Base-by-base conservation (phyloP, 2,888 invertebrate species). In the Heliconius ismenius region DNA sequence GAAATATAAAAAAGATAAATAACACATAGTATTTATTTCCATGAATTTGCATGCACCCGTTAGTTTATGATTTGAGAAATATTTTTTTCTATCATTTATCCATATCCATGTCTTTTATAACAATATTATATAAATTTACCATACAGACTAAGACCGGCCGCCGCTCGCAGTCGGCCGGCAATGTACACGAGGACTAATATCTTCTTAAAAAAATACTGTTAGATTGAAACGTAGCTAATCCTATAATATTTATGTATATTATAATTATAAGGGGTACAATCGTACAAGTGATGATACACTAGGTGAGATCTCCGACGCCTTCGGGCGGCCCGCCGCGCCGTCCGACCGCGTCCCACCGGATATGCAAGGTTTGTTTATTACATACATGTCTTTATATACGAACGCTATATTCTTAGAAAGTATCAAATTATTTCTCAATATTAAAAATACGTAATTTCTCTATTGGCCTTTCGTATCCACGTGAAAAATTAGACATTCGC, bases 201-300 rank as follows among this genome's bases (percentile, higher is more conserved):
- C 93, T 93, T 93, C 91, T 93, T 94, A 94, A 93, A 94, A 94
- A 94, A 94, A 94, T 94, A 94, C 94, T 93, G 93, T 94, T 94
- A 94, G 93, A 93, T 93, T 93, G 94, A 93, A 94, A 94, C 90
- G 91, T 92, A 92, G 92, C 93, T 93, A 93, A 91, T 88, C 90
- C 93, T 94, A 93, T 90, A 87, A 81, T 85, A 85, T 84, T 90
- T 91, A 92, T 92, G 91, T 91, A 91, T 92, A 92, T 89, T 87
- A 89, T 90, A 89, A 90, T 89, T 88, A 88, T 89, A 90, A 92
- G 91, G 91, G 90, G 92, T 92, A 92, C 90, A 90, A 91, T 92
- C 90, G 91, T 92, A 92, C 91, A 88, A 91, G 90, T 89, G 91
- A 90, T 91, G 92, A 92, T 91, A 93, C 90, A 88, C 92, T 93